These are phyloP conservation scores for Colletes gigas DNA, from an alignment of 1,140 invertebrate species.

Conservation along the genomic window DNA sequence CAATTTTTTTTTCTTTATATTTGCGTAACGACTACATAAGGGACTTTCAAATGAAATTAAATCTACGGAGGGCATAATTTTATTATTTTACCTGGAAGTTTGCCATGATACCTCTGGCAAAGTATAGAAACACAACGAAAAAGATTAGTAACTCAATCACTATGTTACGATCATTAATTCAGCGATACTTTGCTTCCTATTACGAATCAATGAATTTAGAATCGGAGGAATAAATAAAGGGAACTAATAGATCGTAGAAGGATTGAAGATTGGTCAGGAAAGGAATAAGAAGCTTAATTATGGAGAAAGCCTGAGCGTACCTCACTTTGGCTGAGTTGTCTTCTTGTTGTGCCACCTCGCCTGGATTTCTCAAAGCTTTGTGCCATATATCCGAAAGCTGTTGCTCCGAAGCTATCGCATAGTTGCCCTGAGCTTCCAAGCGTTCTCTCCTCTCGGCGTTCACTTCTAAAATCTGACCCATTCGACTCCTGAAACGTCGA, in stretches of 20 bases:
- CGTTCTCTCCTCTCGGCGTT: conserved; percentile 75
- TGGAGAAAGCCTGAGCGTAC: conserved; percentile 56
- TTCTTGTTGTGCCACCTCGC: conserved; percentile 57
- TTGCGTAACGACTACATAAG: not conserved
- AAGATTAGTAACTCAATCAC: conserved; percentile 50
- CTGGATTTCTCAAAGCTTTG: conserved; percentile 77
- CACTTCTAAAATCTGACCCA: conserved; percentile 74
- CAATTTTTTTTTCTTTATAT: not conserved
- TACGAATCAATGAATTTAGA: not conserved
- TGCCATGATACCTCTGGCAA: conserved; percentile 78
- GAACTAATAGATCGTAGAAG: not conserved
- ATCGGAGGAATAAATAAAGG: not conserved
- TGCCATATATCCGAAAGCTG: conserved; percentile 80
- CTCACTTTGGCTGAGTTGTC: conserved; percentile 69
- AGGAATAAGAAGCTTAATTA: not conserved
- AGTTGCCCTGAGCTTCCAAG: conserved; percentile 71
- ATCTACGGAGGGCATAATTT: conserved; percentile 40
- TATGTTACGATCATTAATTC: conserved; percentile 10
- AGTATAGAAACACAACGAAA: conserved; percentile 48
- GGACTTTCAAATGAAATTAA: conserved; percentile 4
- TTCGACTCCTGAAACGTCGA: conserved; percentile 64
- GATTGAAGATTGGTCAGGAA: not conserved
- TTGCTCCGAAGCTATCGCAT: conserved; percentile 73
- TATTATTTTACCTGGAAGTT: conserved; percentile 78
- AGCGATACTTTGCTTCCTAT: conserved; percentile 23